Evolutionary conservation across 2,113 vertebrate genomes (phyloP).

Genomic region (Falco punctatus): DNA sequence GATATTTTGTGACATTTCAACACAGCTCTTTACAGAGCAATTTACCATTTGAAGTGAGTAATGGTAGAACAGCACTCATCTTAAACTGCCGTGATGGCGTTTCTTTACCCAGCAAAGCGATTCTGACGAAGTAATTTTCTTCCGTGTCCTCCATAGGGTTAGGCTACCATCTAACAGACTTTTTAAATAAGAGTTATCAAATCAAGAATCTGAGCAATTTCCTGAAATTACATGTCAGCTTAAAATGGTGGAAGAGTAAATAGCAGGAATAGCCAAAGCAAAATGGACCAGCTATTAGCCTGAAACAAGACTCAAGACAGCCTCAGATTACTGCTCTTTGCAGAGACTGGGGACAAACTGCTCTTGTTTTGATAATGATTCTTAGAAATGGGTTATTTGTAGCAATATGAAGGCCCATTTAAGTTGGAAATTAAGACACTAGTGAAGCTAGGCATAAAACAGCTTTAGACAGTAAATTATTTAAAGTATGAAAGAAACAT

Average conservation of each 20-base stretch:
- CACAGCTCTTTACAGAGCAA: background rate
- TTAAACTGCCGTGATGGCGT: background rate
- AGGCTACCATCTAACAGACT: background rate
- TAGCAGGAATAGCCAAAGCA: background rate
- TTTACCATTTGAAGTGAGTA: background rate
- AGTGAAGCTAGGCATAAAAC: background rate
- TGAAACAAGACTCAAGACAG: background rate
- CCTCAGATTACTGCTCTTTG: background rate
- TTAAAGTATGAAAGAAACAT: background rate
- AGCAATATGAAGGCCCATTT: background rate
- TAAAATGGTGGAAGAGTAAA: constrained; percentile 14
- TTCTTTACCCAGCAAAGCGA: background rate
- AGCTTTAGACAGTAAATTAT: constrained; percentile 1
- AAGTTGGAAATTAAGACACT: constrained; percentile 11
- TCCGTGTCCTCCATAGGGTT: background rate
- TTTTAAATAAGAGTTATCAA: constrained; percentile 24
- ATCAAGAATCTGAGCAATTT: constrained; percentile 35
- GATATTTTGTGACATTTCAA: background rate
- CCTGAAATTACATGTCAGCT: constrained; percentile 29
- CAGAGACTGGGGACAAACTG: background rate
- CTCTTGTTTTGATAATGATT: constrained; percentile 5
- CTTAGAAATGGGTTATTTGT: constrained; percentile 8
- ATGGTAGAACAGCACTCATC: background rate
- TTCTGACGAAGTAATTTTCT: background rate
- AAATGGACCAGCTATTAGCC: background rate